These are phyloP conservation scores for Chrysopa pallens DNA, from an alignment of 1,140 invertebrate species.

Conservation along the genomic window DNA sequence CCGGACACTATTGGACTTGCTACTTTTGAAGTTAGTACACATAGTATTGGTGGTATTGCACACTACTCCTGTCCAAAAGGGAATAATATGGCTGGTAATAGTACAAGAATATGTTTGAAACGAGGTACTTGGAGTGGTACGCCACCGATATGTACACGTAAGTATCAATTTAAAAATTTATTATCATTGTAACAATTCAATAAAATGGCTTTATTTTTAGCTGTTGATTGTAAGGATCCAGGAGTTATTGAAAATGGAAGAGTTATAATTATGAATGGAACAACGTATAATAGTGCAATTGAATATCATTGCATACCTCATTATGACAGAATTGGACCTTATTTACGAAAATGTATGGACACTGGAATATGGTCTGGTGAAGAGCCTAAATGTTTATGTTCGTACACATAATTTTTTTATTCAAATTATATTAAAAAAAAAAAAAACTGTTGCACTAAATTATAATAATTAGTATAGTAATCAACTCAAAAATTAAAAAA, in stretches of 20 bases:
- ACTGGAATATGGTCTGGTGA: conserved; percentile 70
- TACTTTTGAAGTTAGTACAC: conserved; percentile 33
- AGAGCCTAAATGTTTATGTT: conserved; percentile 55
- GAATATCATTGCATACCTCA: conserved; percentile 80
- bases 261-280: conserved; percentile 68
- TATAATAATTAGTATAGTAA: no score
- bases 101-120: conserved; percentile 52
- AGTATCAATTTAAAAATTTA: conserved; percentile 15
- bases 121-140: conserved; percentile 69
- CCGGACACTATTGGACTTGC: conserved; percentile 38
- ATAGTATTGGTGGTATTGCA: conserved; percentile 55
- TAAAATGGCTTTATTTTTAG: conserved; percentile 28
- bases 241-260: conserved; percentile 63
- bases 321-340: conserved; percentile 62
- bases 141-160: conserved; percentile 64
- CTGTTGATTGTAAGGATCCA: conserved; percentile 66
- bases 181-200: neutral
- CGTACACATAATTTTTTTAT: conserved; percentile 3
- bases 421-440: neutral
- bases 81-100: conserved; percentile 60
- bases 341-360: conserved; percentile 63
- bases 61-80: conserved; percentile 69
- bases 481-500: no score
- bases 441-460: no score
- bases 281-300: conserved; percentile 63